Evolutionary conservation across 2,888 invertebrate species (phyloP).

Genomic region (Acrocyrtus sp.): DNA sequence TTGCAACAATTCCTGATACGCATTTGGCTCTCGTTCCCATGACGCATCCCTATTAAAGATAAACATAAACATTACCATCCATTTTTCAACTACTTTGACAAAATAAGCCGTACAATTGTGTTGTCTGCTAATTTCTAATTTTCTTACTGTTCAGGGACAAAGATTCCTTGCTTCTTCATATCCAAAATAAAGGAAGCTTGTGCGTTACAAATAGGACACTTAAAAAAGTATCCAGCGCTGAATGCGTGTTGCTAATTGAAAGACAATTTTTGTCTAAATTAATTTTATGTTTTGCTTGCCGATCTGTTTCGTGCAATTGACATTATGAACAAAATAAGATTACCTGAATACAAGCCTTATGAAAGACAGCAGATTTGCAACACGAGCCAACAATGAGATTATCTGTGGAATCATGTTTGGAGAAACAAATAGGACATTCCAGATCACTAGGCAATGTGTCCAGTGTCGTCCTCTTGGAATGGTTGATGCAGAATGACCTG

Average conservation of each 20-base stretch:
- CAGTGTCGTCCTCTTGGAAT: slow-evolving; percentile 69
- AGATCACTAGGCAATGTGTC: slow-evolving; percentile 66
- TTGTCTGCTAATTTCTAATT: no score
- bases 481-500: slow-evolving; percentile 72
- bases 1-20: slow-evolving; percentile 77
- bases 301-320: background rate
- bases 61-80: no score
- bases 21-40: slow-evolving; percentile 85
- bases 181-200: slow-evolving; percentile 73
- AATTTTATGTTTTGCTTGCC: no score
- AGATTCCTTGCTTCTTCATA: slow-evolving; percentile 77
- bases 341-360: slow-evolving; percentile 77
- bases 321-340: slow-evolving; percentile 14
- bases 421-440: slow-evolving; percentile 55
- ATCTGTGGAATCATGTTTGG: slow-evolving; percentile 56
- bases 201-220: slow-evolving; percentile 85
- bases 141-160: slow-evolving; percentile 82
- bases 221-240: slow-evolving; percentile 84
- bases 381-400: slow-evolving; percentile 75
- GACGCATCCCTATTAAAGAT: slow-evolving; percentile 76
- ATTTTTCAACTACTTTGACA: no score
- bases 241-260: slow-evolving; percentile 75
- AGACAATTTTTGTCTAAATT: slow-evolving; percentile 26
- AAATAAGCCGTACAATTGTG: no score
- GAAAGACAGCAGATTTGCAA: slow-evolving; percentile 78